These are phyloP conservation scores for Camponotus fellah DNA, from an alignment of 2,888 invertebrate genomes.

Conservation along the genomic window DNA sequence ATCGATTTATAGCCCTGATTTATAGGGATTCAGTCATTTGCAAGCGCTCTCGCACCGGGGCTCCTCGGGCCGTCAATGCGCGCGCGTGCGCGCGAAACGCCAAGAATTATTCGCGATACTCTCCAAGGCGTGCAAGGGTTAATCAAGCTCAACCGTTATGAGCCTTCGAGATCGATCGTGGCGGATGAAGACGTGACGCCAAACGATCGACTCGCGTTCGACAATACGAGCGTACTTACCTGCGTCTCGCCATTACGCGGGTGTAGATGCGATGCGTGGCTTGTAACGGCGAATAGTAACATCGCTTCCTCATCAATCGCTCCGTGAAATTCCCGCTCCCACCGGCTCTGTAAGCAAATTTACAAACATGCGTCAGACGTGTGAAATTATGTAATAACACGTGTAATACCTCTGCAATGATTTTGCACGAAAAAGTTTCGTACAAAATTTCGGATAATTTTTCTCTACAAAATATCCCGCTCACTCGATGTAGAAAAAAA, in stretches of 20 bases:
- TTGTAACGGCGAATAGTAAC: background rate
- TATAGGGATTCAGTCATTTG: constrained; percentile 77
- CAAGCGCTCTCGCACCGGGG: constrained; percentile 53
- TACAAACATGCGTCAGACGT: background rate
- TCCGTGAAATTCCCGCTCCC: background rate
- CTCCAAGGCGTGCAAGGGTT: constrained; percentile 61
- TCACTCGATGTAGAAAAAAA: background rate
- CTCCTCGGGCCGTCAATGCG: constrained; percentile 28
- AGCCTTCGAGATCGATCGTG: constrained; percentile 65
- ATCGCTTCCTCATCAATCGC: background rate
- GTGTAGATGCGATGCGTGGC: background rate
- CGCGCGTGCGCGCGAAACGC: constrained; percentile 50
- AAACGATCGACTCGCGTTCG: constrained; percentile 66
- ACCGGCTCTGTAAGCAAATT: constrained; percentile 9
- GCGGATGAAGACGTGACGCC: constrained; percentile 70
- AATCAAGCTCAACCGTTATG: constrained; percentile 76
- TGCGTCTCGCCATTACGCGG: constrained; percentile 65
- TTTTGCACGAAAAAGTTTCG: background rate
- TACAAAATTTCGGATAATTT: background rate
- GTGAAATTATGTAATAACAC: background rate
- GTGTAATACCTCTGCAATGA: background rate
- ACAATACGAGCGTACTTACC: constrained; percentile 63
- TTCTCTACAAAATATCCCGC: too few relatives aligned
- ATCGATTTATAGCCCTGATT: constrained; percentile 81
- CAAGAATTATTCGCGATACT: constrained; percentile 67